Base-by-base conservation (phyloP, 2,888 invertebrate genomes). In the Zaprionus obscuricornis region DNA sequence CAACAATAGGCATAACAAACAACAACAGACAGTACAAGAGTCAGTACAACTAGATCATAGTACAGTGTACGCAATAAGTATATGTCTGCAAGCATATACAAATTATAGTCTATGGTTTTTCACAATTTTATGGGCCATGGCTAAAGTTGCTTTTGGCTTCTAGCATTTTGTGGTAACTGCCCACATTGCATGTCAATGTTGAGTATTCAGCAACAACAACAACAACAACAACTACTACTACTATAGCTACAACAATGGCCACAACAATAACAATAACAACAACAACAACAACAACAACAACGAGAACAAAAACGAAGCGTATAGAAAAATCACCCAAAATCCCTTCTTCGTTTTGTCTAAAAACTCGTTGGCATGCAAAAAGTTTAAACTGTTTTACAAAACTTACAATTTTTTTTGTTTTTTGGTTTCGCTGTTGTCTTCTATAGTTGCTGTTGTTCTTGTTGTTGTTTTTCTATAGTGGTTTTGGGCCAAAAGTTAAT, bases 141-240 rank as follows among this genome's bases (percentile, higher is more conserved):
- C 42, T 7, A 22, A 22, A 22, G 45, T 39, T 37, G n/a, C 3
- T 3, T 10, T 13, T 24, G 37, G 24, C 14, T 18, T 42, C 49
- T 20, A 17, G 33, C 39, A 22, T 33, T 45, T 26, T 46, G n/a
- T n/a, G 36, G 20, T 45, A 29, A 39, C 31, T 66, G 56, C 47
- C 75, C 54, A 57, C 76, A 65, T 83, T 49, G 78, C 78, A 79
- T 79, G 78, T 84, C 76, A 79, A 79, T 83, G 73, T 26, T 56
- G 65, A 83, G 66, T 75, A 64, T 72, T 42, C 71, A 43, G 45
- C 31, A 57, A 26, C 37, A 49, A 45, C 56, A 45, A 17, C 39
- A 37, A 47, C 6, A 36, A 55, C 46, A 24, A 27, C 22, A 27
- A 46, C n/a, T n/a, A n/a, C n/a, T n/a, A n/a, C n/a, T n/a, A n/a